phyloP scores from a whole-genome alignment of 2,797 vertebrate genomes.

The Buceros bicornis region DNA sequence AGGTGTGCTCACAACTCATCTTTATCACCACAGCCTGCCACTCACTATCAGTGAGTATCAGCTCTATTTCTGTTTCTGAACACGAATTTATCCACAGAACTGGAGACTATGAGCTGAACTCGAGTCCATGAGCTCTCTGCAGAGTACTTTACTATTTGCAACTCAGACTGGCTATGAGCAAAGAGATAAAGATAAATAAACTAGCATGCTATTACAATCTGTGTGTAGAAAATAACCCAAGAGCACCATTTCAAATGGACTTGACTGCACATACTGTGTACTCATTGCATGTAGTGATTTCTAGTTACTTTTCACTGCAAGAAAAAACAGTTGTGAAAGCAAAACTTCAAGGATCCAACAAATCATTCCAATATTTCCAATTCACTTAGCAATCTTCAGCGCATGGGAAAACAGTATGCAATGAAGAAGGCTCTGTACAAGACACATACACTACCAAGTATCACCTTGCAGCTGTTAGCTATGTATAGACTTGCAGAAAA shows the following conservation, averaged over 20 bases:
- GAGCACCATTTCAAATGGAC: not conserved
- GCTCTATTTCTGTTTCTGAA: not conserved
- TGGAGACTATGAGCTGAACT: not conserved
- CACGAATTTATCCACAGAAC: not conserved
- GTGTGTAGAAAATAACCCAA: not conserved
- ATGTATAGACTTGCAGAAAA: constrained; percentile 53
- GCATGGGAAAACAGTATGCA: not conserved
- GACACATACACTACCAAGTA: not conserved
- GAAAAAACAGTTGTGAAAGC: not conserved
- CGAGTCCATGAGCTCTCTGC: not conserved
- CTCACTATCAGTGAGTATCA: not conserved
- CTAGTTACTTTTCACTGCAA: not conserved
- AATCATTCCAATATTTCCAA: not conserved
- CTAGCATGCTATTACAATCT: not conserved
- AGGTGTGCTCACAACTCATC: not conserved
- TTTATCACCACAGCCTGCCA: not conserved
- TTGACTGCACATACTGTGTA: not conserved
- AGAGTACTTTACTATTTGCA: not conserved
- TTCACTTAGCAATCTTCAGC: not conserved
- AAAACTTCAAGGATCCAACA: not conserved
- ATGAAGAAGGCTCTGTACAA: not conserved
- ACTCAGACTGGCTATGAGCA: not conserved
- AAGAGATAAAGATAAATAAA: not conserved
- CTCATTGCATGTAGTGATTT: not conserved
- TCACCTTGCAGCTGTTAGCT: constrained; percentile 9